Evolutionary conservation across 2,113 vertebrate genomes (phyloP), one percentile per base, ranked within the genome.

Genomic region (Pongo abelii): DNA sequence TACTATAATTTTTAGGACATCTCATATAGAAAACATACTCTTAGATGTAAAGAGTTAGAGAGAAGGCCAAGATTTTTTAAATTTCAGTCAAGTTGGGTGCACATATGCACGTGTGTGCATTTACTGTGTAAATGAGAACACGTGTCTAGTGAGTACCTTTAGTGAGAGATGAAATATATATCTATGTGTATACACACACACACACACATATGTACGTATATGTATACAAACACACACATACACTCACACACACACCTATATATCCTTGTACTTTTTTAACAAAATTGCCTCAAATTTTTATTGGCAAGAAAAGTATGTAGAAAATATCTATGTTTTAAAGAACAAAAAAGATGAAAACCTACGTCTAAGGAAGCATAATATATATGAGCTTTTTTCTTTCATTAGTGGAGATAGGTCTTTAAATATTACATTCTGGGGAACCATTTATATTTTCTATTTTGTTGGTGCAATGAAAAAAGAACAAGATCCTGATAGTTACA

Each of bases 361-460:
- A 18, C 35, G 0, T 77, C 22, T 80, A 88, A 50, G 40, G 52
- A 91, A 80, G 4, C 8, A 52, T 3, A 52, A 13, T 40, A 1
- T 3, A 7, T 32, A 32, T 64, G 38, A 11, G 1, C 90, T 84
- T 38, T 64, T 20, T 72, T 67, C 13, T 32, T 17, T 88, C 17
- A 16, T 6, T 78, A 16, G 8, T 0, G 69, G 3, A 55, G 2
- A 40, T 18, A 46, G 3, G 3, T 35, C 40, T 52, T 61, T 77
- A 87, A 32, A n/a, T n/a, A n/a, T 40, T 25, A 48, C 57, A 70
- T 67, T 83, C 43, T 40, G 1, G 1, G 1, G 14, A 13, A 38
- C 86, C 2, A 84, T 57, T 78, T 72, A 27, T 64, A 20, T 81
- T 91, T 96, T 89, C 16, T 93, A 57, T 89, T 96, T 91, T 75